These are phyloP conservation scores for Lysandra coridon DNA, from an alignment of 2,888 invertebrate genomes.

Conservation along the genomic window DNA sequence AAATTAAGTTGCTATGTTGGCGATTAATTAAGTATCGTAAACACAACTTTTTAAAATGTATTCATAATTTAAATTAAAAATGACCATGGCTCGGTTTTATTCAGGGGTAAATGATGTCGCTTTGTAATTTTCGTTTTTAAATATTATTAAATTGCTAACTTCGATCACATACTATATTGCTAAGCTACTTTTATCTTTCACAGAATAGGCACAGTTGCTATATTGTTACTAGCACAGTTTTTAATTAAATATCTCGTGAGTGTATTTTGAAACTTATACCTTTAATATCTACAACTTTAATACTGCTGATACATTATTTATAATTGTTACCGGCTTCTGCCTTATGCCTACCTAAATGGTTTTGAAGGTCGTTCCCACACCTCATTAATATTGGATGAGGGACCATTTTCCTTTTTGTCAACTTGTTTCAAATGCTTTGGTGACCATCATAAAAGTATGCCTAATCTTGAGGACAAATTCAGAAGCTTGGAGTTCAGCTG, in stretches of 20 bases:
- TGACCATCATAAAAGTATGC: background rate
- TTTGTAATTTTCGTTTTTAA: too few species aligned
- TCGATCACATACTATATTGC: too few species aligned
- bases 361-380: background rate
- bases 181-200: too few species aligned
- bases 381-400: background rate
- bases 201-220: too few species aligned
- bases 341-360: background rate
- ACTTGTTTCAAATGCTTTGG: background rate
- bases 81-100: background rate
- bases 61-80: background rate
- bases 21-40: background rate
- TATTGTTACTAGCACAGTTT: background rate
- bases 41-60: background rate
- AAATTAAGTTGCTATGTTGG: background rate
- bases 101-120: too few species aligned
- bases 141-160: too few species aligned
- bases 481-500: too few species aligned
- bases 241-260: background rate
- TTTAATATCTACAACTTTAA: background rate
- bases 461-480: too few species aligned
- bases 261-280: background rate
- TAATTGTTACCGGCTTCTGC: background rate
- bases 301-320: background rate
- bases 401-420: background rate